These are phyloP conservation scores for Melanitta fusca DNA, from an alignment of 2,797 vertebrate species.

Conservation along the genomic window DNA sequence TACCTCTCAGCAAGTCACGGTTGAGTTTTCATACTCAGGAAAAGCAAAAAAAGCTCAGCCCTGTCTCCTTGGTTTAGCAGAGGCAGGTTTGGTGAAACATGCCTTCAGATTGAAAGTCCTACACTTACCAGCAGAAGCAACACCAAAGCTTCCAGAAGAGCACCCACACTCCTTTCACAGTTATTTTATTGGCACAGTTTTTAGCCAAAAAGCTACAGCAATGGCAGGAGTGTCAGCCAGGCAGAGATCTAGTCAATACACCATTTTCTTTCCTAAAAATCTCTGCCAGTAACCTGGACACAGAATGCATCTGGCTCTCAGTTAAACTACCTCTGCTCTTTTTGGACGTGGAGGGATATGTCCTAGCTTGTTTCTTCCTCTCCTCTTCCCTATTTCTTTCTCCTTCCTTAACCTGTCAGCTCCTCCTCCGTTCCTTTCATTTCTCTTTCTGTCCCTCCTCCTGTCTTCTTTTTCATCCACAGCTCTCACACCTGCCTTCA, in stretches of 20 bases:
- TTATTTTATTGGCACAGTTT: neutral
- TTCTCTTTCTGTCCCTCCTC: neutral
- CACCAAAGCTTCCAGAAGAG: neutral
- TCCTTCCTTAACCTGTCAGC: neutral
- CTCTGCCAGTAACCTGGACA: neutral
- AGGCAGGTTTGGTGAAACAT: fast-evolving
- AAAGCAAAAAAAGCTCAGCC: neutral
- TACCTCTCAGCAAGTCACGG: fast-evolving
- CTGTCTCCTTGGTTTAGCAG: neutral
- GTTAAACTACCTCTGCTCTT: neutral
- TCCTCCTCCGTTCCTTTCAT: neutral
- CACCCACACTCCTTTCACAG: neutral
- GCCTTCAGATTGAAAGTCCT: neutral
- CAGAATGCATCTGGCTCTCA: neutral
- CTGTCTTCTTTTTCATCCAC: neutral
- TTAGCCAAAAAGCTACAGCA: neutral
- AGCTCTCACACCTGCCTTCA: conserved; percentile 11
- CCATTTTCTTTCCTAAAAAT: neutral
- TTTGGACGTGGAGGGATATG: conserved; percentile 3
- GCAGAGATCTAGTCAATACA: neutral
- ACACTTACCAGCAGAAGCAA: neutral
- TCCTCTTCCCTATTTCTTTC: neutral
- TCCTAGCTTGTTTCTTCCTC: neutral
- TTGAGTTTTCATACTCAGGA: neutral
- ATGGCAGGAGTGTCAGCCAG: neutral